Evolutionary conservation across 2,888 invertebrate genomes (phyloP).

Genomic region (Linnaemya tessellans): DNA sequence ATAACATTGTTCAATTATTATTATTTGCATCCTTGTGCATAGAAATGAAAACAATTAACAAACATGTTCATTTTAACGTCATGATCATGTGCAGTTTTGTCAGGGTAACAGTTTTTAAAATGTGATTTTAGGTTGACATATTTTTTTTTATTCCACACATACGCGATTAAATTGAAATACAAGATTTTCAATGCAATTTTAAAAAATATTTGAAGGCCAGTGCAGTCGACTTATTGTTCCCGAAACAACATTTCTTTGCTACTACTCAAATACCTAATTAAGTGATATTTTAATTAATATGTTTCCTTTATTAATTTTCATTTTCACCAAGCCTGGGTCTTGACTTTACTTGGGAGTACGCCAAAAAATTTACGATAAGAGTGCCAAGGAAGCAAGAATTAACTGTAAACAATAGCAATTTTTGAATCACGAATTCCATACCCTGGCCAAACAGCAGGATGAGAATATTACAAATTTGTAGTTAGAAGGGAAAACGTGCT

Average conservation of each 20-base stretch:
- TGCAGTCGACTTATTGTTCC: neutral
- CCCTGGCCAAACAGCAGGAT: neutral
- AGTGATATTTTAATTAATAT: neutral
- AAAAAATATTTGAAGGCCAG: neutral
- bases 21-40: neutral
- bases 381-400: neutral
- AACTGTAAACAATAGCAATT: neutral
- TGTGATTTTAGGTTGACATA: neutral
- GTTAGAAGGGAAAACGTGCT: slow-evolving; percentile 22
- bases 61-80: slow-evolving; percentile 3
- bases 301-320: no score
- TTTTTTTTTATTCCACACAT: neutral
- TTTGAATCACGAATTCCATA: neutral
- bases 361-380: neutral
- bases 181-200: no score
- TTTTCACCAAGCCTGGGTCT: no score
- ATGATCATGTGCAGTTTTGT: neutral
- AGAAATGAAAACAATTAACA: slow-evolving; percentile 30
- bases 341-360: neutral
- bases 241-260: neutral
- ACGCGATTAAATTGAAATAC: neutral
- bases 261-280: neutral
- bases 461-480: slow-evolving; percentile 22
- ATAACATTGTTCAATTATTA: slow-evolving; percentile 41
- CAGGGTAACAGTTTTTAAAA: neutral